Percentiles rank a stretch among this genome's conserved stretches.
phyloP scores from a whole-genome alignment of 2,888 invertebrate species.

The Hypena proboscidalis region DNA sequence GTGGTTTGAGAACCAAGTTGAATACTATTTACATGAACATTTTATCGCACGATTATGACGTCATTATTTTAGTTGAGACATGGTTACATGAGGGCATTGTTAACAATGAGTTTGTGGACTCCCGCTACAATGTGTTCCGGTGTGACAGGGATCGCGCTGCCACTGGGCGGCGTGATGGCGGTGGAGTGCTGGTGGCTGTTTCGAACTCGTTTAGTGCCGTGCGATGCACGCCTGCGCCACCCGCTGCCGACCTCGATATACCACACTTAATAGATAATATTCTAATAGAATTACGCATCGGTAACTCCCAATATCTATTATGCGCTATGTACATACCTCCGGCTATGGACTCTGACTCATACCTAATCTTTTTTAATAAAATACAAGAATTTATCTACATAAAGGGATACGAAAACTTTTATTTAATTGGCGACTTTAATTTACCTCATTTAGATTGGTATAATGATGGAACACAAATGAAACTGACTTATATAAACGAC shows the following conservation, averaged over 20 bases:
- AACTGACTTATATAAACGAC: background rate
- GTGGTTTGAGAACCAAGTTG: too few species aligned
- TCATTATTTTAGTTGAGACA: too few species aligned
- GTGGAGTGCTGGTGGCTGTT: slow-evolving; percentile 1
- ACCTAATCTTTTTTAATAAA: too few species aligned
- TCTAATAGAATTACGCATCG: background rate
- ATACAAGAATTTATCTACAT: too few species aligned
- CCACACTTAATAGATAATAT: background rate
- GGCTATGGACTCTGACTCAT: background rate
- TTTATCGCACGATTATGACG: background rate
- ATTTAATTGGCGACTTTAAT: too few species aligned
- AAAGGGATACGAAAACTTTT: too few species aligned
- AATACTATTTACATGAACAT: too few species aligned
- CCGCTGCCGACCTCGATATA: background rate
- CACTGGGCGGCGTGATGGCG: background rate
- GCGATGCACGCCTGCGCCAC: background rate
- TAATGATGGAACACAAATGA: background rate
- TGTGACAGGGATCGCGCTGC: too few species aligned
- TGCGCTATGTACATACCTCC: background rate
- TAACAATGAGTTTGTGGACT: background rate
- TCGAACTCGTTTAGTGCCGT: background rate
- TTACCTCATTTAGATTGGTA: background rate
- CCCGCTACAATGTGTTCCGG: too few species aligned
- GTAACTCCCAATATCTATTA: background rate
- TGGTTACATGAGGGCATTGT: too few species aligned